These are phyloP conservation scores for Trachemys scripta DNA, from an alignment of 2,113 vertebrate species.

Conservation along the genomic window DNA sequence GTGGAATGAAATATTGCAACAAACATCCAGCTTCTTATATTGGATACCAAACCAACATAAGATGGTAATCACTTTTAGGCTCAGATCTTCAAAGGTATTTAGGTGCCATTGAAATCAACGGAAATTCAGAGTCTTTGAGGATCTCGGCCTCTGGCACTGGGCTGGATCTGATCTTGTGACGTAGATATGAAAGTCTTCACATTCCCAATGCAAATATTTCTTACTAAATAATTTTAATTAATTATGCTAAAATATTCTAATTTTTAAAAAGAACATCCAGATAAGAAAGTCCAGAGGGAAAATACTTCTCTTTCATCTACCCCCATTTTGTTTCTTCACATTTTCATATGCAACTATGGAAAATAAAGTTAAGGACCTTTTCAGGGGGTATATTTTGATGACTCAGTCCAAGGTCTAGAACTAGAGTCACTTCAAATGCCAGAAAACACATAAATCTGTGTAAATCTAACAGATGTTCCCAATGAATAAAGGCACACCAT, in stretches of 20 bases:
- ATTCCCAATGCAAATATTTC: not conserved
- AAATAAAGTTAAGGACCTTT: not conserved
- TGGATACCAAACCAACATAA: not conserved
- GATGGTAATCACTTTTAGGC: not conserved
- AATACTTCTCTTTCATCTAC: not conserved
- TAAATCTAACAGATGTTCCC: not conserved
- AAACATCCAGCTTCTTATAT: not conserved
- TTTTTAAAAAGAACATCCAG: not conserved
- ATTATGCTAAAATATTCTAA: not conserved
- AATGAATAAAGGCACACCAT: not conserved
- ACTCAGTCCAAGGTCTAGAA: not conserved
- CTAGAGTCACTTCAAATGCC: not conserved
- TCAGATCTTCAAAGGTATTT: too few relatives aligned
- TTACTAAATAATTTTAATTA: not conserved
- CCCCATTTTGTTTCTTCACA: not conserved
- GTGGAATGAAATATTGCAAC: not conserved
- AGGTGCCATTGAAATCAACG: too few relatives aligned
- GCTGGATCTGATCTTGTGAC: not conserved
- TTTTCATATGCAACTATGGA: not conserved
- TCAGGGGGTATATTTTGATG: not conserved
- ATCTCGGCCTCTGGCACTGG: too few relatives aligned
- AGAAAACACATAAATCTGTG: not conserved
- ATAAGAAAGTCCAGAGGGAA: not conserved
- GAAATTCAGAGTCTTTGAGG: too few relatives aligned
- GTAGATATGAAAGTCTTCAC: not conserved